Conservation (phyloP, 2,888 invertebrate genomes). For the Eupithecia tripunctaria region DNA sequence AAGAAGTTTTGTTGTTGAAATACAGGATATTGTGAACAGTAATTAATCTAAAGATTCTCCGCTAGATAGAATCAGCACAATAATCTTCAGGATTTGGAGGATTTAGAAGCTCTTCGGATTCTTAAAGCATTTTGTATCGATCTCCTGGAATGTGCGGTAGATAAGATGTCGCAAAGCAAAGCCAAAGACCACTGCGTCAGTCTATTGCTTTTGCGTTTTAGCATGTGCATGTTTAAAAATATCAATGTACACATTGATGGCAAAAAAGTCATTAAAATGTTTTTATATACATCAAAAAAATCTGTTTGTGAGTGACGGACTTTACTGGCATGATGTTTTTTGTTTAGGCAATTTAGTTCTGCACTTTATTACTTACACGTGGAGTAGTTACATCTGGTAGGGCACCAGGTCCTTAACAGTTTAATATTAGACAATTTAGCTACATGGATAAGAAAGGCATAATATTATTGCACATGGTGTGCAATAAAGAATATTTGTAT, state of each 20-base stretch:
- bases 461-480: no score
- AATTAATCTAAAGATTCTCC: background rate
- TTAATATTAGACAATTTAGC: no score
- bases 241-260: slow-evolving; percentile 41
- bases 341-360: background rate
- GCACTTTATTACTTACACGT: background rate
- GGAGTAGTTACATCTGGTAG: background rate
- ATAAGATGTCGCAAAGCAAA: background rate
- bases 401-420: background rate
- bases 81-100: background rate
- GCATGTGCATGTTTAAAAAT: slow-evolving; percentile 16
- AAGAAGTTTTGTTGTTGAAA: background rate
- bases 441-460: no score
- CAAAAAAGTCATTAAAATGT: slow-evolving; percentile 44
- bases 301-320: slow-evolving; percentile 35
- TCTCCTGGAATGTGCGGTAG: background rate
- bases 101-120: background rate
- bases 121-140: background rate
- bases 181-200: no score
- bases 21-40: background rate
- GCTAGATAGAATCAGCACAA: background rate
- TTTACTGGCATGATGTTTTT: slow-evolving; percentile 14
- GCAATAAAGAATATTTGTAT: no score
- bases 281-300: slow-evolving; percentile 36
- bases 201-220: background rate